phyloP scores from a whole-genome alignment of 1,140 invertebrate genomes.

The Apis florea region DNA sequence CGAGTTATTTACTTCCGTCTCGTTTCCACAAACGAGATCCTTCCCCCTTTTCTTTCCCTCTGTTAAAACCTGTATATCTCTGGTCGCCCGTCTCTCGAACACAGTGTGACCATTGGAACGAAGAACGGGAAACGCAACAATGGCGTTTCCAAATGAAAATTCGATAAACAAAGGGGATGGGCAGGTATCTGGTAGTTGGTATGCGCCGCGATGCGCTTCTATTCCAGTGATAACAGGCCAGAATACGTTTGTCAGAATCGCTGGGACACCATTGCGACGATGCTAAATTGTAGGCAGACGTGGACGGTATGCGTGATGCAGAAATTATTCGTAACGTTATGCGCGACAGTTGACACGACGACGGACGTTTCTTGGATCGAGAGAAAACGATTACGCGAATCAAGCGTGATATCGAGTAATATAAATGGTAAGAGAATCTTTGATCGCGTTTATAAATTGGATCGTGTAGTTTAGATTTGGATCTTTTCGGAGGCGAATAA shows the following conservation, averaged over 20 bases:
- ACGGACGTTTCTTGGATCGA: neutral
- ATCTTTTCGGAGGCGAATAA: no score
- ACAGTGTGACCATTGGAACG: neutral
- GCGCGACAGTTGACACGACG: neutral
- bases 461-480: no score
- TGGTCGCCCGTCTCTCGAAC: neutral
- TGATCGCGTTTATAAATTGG: no score
- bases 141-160: conserved; percentile 37
- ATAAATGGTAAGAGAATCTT: no score
- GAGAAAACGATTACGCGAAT: neutral
- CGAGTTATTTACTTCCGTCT: conserved; percentile 7
- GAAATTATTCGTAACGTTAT: conserved; percentile 23
- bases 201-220: neutral
- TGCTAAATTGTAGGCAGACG: conserved; percentile 24
- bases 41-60: neutral
- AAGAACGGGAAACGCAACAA: conserved; percentile 7
- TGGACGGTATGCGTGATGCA: neutral
- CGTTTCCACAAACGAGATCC: neutral
- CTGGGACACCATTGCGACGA: neutral
- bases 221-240: conserved; percentile 21
- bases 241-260: conserved; percentile 45
- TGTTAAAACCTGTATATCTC: no score
- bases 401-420: no score
- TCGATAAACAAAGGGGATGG: conserved; percentile 33
- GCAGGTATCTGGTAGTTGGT: neutral